phyloP scores from a whole-genome alignment of 2,888 invertebrate species.

The Polyommatus iphigenia region DNA sequence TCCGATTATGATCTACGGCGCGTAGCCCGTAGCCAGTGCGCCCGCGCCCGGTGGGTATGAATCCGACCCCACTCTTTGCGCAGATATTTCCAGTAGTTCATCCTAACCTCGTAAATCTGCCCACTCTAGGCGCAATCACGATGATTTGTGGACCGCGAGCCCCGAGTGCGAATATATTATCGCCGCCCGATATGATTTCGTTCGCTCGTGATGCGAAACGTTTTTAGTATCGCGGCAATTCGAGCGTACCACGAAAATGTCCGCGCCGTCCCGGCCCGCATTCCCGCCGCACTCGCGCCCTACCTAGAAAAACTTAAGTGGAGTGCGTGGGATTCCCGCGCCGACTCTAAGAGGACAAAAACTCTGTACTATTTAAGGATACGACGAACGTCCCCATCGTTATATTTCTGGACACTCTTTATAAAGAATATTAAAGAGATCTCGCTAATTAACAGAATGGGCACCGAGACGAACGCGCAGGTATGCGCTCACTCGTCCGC shows the following conservation, averaged over 20 bases:
- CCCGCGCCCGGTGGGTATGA: slow-evolving; percentile 45
- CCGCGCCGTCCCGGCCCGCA: slow-evolving; percentile 36
- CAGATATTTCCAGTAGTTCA: slow-evolving; percentile 48
- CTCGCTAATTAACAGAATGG: slow-evolving; percentile 32
- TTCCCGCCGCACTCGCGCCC: slow-evolving; percentile 41
- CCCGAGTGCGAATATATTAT: slow-evolving; percentile 27
- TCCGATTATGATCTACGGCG: slow-evolving; percentile 78
- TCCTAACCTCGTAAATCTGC: slow-evolving; percentile 48
- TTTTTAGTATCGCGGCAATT: slow-evolving; percentile 33
- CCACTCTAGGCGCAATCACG: slow-evolving; percentile 45
- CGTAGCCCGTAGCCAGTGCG: slow-evolving; percentile 72
- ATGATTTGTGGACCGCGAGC: slow-evolving; percentile 43
- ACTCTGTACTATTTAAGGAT: slow-evolving; percentile 40
- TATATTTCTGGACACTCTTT: slow-evolving; percentile 39
- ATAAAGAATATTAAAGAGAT: slow-evolving; percentile 36
- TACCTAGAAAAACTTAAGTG: slow-evolving; percentile 40
- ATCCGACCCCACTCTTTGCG: slow-evolving; percentile 46
- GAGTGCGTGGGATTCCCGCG: slow-evolving; percentile 40
- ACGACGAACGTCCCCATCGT: slow-evolving; percentile 41
- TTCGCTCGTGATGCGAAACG: not conserved
- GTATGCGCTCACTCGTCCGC: slow-evolving; percentile 15
- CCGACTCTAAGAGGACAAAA: slow-evolving; percentile 39
- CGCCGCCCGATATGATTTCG: not conserved
- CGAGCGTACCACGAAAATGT: slow-evolving; percentile 32
- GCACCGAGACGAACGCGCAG: slow-evolving; percentile 25